A percentile compares a stretch with the other conserved stretches of the same genome.
phyloP scores from a whole-genome alignment of 2,888 invertebrate species.

The Asteroscopus sphinx region DNA sequence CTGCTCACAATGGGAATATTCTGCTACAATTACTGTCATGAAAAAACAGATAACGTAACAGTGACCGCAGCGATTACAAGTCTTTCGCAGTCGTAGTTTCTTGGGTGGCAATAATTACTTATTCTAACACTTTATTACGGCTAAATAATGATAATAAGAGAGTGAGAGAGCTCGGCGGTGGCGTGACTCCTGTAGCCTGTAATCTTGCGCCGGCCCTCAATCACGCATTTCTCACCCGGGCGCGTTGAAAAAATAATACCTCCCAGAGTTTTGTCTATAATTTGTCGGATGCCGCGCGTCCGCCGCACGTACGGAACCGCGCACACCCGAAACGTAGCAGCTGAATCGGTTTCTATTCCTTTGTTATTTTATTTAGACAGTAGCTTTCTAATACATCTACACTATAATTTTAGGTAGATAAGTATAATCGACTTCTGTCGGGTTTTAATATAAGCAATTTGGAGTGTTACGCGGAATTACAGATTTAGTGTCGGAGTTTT shows the following conservation, averaged over 20 bases:
- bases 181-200: slow-evolving; percentile 84
- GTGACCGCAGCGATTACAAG: slow-evolving; percentile 52
- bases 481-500: slow-evolving; percentile 18
- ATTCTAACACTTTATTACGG: slow-evolving; percentile 86
- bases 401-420: slow-evolving; percentile 69
- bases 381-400: slow-evolving; percentile 75
- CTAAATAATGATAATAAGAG: slow-evolving; percentile 86
- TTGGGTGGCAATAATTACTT: slow-evolving; percentile 85
- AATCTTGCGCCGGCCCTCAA: slow-evolving; percentile 87
- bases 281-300: slow-evolving; percentile 83
- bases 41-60: slow-evolving; percentile 31
- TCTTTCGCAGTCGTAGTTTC: slow-evolving; percentile 45
- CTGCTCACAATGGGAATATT: slow-evolving; percentile 48
- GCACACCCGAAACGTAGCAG: slow-evolving; percentile 64
- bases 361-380: slow-evolving; percentile 79
- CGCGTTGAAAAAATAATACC: slow-evolving; percentile 90
- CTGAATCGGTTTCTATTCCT: slow-evolving; percentile 73
- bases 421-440: slow-evolving; percentile 52
- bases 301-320: slow-evolving; percentile 56
- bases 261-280: slow-evolving; percentile 87
- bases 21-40: slow-evolving; percentile 40
- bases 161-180: slow-evolving; percentile 83
- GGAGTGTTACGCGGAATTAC: slow-evolving; percentile 47
- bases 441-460: slow-evolving; percentile 53
- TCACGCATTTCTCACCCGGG: slow-evolving; percentile 89